Evolutionary conservation across 1,140 invertebrate species (phyloP).

Genomic region (Pseudomyrmex flavicornis): DNA sequence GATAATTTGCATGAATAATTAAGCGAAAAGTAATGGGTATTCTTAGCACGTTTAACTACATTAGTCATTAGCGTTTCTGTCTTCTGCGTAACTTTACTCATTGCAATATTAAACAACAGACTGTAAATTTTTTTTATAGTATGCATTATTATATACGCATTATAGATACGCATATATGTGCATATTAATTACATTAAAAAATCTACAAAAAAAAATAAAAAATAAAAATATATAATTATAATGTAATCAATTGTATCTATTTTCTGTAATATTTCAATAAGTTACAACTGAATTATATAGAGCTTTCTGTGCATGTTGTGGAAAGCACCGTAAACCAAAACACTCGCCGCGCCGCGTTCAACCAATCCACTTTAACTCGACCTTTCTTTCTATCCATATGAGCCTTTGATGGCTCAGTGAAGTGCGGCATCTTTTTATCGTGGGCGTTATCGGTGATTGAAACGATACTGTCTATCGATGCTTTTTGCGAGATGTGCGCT

Average conservation of each 20-base stretch:
- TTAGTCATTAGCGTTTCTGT: not conserved
- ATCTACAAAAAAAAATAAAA: too few relatives aligned
- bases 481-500: constrained; percentile 52
- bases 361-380: constrained; percentile 60
- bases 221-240: too few relatives aligned
- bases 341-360: constrained; percentile 33
- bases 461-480: constrained; percentile 60
- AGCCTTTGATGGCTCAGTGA: constrained; percentile 45
- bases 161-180: too few relatives aligned
- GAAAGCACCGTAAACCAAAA: constrained; percentile 36
- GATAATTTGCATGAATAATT: constrained; percentile 19
- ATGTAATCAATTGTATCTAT: too few relatives aligned
- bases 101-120: not conserved
- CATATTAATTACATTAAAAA: too few relatives aligned
- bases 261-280: not conserved
- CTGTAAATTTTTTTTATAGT: not conserved
- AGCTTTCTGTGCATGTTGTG: not conserved
- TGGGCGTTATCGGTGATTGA: constrained; percentile 76
- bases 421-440: constrained; percentile 76
- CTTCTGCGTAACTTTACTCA: not conserved
- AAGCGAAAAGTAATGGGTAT: not conserved
- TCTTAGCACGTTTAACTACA: not conserved
- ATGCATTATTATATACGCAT: not conserved
- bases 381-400: constrained; percentile 67
- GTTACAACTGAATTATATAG: not conserved